Conservation (phyloP, 2,797 vertebrate genomes). For the Aldrovandia affinis region DNA sequence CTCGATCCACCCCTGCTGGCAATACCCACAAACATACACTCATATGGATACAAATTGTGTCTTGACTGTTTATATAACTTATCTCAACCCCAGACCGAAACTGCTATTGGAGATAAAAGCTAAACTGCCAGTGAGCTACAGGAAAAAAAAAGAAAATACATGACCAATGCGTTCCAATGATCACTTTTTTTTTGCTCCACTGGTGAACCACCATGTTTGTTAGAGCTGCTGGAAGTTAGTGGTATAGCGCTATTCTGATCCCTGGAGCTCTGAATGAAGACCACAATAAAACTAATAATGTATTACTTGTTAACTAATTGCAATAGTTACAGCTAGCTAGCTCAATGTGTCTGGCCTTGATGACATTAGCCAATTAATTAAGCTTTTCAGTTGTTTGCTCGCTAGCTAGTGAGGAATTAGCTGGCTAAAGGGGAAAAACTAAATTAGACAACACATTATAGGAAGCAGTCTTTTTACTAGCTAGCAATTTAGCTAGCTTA, state of each 20-base stretch:
- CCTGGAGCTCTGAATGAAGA: background rate
- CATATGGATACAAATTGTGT: background rate
- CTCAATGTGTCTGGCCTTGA: too few relatives aligned
- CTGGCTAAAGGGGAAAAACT: too few relatives aligned
- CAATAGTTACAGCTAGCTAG: too few relatives aligned
- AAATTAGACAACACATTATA: too few relatives aligned
- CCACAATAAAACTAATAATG: background rate
- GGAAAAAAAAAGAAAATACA: background rate
- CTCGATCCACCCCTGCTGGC: background rate
- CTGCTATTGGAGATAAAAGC: background rate
- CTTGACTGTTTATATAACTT: background rate
- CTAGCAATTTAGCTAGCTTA: too few relatives aligned
- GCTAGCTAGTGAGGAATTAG: too few relatives aligned
- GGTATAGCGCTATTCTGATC: background rate
- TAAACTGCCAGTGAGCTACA: background rate
- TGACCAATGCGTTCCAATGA: background rate
- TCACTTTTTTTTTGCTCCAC: background rate
- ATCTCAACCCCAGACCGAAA: background rate
- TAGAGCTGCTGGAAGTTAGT: background rate
- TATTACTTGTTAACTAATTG: too few relatives aligned
- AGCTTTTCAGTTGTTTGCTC: too few relatives aligned
- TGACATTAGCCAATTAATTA: too few relatives aligned
- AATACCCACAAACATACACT: background rate
- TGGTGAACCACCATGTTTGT: background rate
- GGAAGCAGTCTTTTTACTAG: too few relatives aligned